Base-by-base conservation (phyloP, 2,888 invertebrate genomes). In the Drosophila atroscutellata region DNA sequence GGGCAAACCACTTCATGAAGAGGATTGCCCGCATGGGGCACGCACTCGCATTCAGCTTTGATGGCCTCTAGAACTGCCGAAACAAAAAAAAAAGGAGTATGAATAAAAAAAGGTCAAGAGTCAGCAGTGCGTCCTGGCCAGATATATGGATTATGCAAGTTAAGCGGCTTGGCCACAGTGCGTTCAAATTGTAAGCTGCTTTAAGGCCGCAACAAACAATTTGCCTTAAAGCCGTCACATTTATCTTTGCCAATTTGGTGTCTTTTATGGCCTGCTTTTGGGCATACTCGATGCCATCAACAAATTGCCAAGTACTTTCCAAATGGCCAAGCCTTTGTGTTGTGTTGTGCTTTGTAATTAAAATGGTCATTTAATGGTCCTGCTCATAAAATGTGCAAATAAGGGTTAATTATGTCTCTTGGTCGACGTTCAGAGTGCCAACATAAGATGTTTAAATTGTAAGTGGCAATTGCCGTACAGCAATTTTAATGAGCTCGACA, bases 111-210 rank as follows among this genome's bases (percentile, higher is more conserved):
- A 72, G 68, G 60, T 91, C 90, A 90, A 91, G 82, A 82, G 90
- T 82, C 74, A 80, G 90, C 75, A 75, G 72, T 90, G 90, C 83
- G 75, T 74, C 67, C 77, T 80, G 86, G 51, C 60, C 86, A 90
- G 90, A 91, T 91, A 91, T 90, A 89, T 81, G 90, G 91, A 91
- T 91, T 91, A 91, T 91, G 90, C 80, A 76, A 90, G 89, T 86
- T 84, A 91, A 91, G 90, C 91, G 86, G 89, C 90, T 91, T 91
- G 83, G 50, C 70, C 63, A 76, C 72, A 67, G 64, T 72, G 73
- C 73, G 72, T 50, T 72, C 75, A 86, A 83, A 72, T 83, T 81
- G 88, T 83, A 86, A 86, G 89, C 85, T 51, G 88, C 83, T 86
- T 88, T 80, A 82, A 80, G 68, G 72, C 64, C 69, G 57, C 60